phyloP scores from a whole-genome alignment of 1,140 invertebrate species.

The Eriosoma lanigerum region DNA sequence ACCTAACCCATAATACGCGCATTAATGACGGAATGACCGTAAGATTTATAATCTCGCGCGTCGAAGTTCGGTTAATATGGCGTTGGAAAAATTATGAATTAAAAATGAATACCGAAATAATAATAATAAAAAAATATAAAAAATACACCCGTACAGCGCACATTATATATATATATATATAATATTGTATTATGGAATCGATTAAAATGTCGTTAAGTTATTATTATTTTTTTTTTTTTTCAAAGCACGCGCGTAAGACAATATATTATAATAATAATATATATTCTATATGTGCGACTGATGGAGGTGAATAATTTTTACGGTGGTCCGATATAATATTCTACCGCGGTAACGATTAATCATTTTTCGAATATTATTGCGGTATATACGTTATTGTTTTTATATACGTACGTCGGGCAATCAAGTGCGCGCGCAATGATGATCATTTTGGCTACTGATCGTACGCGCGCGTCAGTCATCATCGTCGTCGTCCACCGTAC shows the following conservation, averaged over 20 bases:
- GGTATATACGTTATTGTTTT: constrained; percentile 26
- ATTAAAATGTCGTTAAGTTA: constrained; percentile 49
- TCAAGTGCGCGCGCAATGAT: background rate
- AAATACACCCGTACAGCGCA: background rate
- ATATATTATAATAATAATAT: background rate
- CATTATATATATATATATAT: no score
- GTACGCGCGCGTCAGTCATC: constrained; percentile 4
- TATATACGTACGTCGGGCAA: constrained; percentile 25
- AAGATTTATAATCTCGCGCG: no score
- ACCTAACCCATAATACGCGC: no score
- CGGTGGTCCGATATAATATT: background rate
- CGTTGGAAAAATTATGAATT: background rate
- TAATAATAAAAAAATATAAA: background rate
- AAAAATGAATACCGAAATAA: no score
- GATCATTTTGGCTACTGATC: constrained; percentile 45
- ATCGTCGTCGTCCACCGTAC: background rate
- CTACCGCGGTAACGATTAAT: constrained; percentile 30
- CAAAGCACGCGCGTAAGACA: background rate
- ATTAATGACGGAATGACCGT: no score
- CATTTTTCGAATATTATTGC: constrained; percentile 37
- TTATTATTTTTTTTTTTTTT: no score
- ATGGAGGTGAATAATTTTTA: constrained; percentile 6
- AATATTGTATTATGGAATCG: no score
- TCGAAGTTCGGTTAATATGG: background rate
- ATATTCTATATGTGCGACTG: background rate